phyloP scores from a whole-genome alignment of 2,797 vertebrate species.

The Xenopus petersii region DNA sequence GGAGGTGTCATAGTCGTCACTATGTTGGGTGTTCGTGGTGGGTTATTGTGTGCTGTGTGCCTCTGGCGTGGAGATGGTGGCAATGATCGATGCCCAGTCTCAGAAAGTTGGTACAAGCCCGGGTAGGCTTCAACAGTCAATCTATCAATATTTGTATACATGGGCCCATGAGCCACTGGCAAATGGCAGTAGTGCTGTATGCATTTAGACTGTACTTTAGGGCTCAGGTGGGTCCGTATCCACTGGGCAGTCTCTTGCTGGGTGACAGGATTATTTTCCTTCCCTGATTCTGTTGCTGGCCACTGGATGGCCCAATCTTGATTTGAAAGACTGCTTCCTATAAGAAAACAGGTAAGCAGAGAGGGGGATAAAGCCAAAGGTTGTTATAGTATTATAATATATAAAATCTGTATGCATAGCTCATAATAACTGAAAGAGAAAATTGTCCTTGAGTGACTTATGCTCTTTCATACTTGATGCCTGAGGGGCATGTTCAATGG shows the following conservation, averaged over 20 bases:
- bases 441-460: background rate
- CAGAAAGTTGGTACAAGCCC: constrained; percentile 65
- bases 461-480: too few relatives aligned
- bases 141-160: constrained; percentile 76
- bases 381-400: background rate
- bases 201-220: constrained; percentile 82
- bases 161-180: constrained; percentile 63
- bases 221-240: constrained; percentile 87
- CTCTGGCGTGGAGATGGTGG: constrained; percentile 91
- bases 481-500: too few relatives aligned
- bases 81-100: constrained; percentile 82
- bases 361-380: background rate
- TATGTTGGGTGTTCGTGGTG: constrained; percentile 87
- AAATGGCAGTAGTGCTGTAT: constrained; percentile 82
- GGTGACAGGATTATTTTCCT: constrained; percentile 85
- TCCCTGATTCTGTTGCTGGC: constrained; percentile 85
- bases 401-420: too few relatives aligned
- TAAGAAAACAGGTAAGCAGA: constrained; percentile 4
- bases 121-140: constrained; percentile 75
- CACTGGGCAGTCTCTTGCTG: constrained; percentile 77
- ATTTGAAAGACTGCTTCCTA: constrained; percentile 84
- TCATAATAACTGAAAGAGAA: too few relatives aligned
- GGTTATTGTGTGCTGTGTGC: constrained; percentile 83
- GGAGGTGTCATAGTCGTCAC: constrained; percentile 85
- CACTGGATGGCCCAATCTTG: constrained; percentile 97